Percentiles rank a stretch among this genome's conserved stretches.
These are phyloP conservation scores for Thripadectes ignobilis DNA, from an alignment of 2,797 vertebrate genomes.

Conservation along the genomic window DNA sequence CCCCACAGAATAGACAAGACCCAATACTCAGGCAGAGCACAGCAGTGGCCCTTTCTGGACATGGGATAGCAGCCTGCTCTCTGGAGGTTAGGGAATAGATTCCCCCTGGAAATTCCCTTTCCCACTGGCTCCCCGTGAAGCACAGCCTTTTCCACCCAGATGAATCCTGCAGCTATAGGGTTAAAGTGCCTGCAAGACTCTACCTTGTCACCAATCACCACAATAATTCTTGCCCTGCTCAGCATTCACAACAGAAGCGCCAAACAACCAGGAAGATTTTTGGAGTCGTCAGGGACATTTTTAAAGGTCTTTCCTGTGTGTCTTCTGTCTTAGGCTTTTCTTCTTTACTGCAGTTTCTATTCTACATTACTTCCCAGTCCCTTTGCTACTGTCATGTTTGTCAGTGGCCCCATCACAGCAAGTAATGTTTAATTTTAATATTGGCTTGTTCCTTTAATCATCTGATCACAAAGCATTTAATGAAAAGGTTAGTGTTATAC, in stretches of 20 bases:
- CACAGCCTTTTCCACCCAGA: background rate
- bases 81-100: background rate
- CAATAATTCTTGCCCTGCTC: background rate
- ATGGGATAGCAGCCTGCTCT: background rate
- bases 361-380: background rate
- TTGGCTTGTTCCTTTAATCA: background rate
- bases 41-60: background rate
- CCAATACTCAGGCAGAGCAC: background rate
- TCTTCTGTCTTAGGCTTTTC: background rate
- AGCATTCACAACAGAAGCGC: background rate
- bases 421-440: background rate
- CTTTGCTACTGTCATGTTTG: background rate
- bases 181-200: accelerated
- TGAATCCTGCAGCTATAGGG: accelerated
- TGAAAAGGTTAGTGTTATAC: background rate
- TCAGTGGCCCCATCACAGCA: accelerated
- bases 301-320: background rate
- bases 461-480: background rate
- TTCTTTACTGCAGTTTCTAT: background rate
- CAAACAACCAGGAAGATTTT: background rate
- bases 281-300: background rate
- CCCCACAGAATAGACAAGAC: background rate
- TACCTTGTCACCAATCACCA: background rate
- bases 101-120: background rate
- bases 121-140: background rate